Evolutionary conservation across 1,140 invertebrate species (phyloP).

Genomic region (Saxidomus purpurata): DNA sequence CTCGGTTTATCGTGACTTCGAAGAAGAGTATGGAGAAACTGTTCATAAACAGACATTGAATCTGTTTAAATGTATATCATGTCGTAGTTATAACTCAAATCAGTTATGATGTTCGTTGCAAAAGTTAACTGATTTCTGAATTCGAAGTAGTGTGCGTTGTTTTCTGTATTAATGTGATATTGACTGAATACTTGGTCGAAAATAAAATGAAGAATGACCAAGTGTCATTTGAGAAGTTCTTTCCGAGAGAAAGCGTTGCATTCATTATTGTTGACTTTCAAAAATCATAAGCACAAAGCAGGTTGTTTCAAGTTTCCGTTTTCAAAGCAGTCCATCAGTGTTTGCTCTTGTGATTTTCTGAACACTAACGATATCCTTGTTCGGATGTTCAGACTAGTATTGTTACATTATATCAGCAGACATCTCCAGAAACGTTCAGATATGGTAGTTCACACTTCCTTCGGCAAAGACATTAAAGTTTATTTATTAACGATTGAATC

Average conservation of each 20-base stretch:
- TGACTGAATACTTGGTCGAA: too few relatives aligned
- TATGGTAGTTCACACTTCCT: too few relatives aligned
- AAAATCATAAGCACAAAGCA: background rate
- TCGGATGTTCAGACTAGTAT: background rate
- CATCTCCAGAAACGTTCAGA: background rate
- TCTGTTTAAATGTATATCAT: background rate
- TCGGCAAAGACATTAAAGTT: too few relatives aligned
- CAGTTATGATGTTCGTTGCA: too few relatives aligned
- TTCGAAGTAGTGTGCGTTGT: too few relatives aligned
- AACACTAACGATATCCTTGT: background rate
- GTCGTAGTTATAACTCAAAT: too few relatives aligned
- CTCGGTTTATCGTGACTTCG: constrained; percentile 8
- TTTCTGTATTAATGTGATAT: too few relatives aligned
- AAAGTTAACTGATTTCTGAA: too few relatives aligned
- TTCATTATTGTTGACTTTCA: background rate
- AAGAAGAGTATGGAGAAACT: background rate
- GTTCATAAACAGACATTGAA: background rate
- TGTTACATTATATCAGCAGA: background rate
- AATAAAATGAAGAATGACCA: too few relatives aligned
- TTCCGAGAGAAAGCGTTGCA: background rate
- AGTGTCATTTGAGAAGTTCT: background rate
- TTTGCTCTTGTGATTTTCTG: background rate
- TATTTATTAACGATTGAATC: too few relatives aligned
- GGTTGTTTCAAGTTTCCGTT: background rate
- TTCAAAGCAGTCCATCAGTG: background rate